Conservation (phyloP, 2,113 vertebrate species). For the Jaculus jaculus region DNA sequence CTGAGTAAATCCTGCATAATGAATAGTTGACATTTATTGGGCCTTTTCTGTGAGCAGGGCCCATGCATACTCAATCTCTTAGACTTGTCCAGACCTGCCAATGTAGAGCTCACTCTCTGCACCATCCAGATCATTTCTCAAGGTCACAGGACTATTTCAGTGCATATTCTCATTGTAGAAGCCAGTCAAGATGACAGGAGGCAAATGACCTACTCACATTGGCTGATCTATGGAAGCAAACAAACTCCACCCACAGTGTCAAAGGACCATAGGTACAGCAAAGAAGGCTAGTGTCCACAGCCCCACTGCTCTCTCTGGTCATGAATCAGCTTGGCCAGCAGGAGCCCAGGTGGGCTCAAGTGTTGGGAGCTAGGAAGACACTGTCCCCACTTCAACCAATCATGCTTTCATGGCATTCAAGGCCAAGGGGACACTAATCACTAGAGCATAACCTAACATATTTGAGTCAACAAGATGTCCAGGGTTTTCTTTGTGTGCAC, state of each 20-base stretch:
- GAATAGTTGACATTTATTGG: no score
- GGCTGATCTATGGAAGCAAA: neutral
- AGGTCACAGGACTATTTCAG: neutral
- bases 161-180: no score
- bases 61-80: neutral
- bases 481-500: no score
- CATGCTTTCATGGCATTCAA: no score
- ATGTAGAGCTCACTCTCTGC: no score
- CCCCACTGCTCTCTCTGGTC: neutral
- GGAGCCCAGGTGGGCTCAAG: neutral
- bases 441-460: no score
- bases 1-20: neutral
- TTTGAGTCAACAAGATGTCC: no score
- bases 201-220: neutral
- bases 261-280: no score
- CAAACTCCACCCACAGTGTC: neutral
- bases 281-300: neutral
- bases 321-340: neutral
- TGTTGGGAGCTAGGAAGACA: neutral
- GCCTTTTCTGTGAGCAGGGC: neutral
- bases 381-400: neutral
- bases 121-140: neutral
- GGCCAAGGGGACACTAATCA: no score
- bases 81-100: neutral
- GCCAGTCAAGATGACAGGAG: neutral